Conservation (phyloP, 2,113 vertebrate genomes). For the Colossoma macropomum region DNA sequence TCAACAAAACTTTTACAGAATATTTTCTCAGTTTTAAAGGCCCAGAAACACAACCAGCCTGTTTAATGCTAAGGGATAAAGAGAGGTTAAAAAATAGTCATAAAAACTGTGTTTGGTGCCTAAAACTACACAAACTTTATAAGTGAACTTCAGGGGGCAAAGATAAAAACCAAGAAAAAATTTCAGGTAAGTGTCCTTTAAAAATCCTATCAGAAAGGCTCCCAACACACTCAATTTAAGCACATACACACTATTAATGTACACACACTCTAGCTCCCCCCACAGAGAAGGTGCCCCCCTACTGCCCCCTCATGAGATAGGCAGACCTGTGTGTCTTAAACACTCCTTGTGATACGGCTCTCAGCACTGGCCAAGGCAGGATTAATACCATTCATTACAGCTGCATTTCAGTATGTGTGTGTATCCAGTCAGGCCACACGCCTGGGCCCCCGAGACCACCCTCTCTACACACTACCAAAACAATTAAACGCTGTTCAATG, state of each 20-base stretch:
- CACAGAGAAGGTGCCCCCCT: not conserved
- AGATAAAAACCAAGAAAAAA: no score
- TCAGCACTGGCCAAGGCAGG: constrained; percentile 30
- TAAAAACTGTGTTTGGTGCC: no score
- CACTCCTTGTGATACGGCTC: constrained; percentile 1
- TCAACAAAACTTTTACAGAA: no score
- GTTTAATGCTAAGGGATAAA: no score
- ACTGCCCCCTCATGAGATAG: not conserved
- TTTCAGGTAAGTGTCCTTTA: no score
- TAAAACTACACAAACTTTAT: no score
- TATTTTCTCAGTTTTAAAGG: no score
- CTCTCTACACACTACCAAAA: constrained; percentile 45
- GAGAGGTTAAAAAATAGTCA: no score
- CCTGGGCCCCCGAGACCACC: constrained; percentile 25
- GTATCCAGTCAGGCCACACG: constrained; percentile 21
- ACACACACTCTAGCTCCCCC: not conserved
- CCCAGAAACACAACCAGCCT: no score
- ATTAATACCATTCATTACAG: constrained; percentile 52
- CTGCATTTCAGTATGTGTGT: not conserved
- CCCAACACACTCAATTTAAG: not conserved
- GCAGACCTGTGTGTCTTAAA: not conserved
- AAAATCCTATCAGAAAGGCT: not conserved
- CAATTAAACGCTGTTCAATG: constrained; percentile 48
- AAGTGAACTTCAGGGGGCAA: no score
- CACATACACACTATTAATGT: not conserved